These are phyloP conservation scores for Regulus satrapa DNA, from an alignment of 2,113 vertebrate species.

Conservation along the genomic window DNA sequence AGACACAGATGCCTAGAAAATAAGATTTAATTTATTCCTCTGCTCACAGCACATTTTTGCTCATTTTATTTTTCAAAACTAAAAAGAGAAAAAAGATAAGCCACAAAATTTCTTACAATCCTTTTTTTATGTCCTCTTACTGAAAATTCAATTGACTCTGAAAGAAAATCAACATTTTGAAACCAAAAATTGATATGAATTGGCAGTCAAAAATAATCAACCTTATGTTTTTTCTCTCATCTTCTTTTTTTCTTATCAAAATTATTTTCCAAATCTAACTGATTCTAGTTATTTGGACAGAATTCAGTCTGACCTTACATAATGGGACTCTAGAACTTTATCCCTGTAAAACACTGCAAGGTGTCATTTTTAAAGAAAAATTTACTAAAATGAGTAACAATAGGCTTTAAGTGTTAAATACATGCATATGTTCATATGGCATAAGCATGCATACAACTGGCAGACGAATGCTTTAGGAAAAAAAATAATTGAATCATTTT, in stretches of 20 bases:
- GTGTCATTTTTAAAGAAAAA: neutral
- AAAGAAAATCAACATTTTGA: neutral
- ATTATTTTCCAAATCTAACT: neutral
- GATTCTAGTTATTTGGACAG: neutral
- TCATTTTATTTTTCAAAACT: neutral
- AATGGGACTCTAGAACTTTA: neutral
- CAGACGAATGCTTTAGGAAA: neutral
- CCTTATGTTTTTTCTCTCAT: neutral
- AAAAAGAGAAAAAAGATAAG: neutral
- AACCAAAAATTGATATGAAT: neutral
- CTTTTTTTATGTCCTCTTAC: neutral
- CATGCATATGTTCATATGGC: neutral
- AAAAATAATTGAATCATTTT: neutral
- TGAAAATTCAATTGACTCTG: neutral
- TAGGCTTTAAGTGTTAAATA: constrained; percentile 17
- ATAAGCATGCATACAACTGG: neutral
- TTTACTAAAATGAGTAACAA: neutral
- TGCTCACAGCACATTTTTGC: neutral
- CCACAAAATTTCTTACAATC: neutral
- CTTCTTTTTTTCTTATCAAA: neutral
- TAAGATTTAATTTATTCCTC: neutral
- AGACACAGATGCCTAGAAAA: neutral
- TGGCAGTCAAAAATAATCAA: neutral
- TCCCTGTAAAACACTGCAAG: neutral
- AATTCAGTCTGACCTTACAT: neutral